A percentile compares a stretch with the other conserved stretches of the same genome.
Conservation (phyloP, 1,140 invertebrate species). For the Pissodes strobi region DNA sequence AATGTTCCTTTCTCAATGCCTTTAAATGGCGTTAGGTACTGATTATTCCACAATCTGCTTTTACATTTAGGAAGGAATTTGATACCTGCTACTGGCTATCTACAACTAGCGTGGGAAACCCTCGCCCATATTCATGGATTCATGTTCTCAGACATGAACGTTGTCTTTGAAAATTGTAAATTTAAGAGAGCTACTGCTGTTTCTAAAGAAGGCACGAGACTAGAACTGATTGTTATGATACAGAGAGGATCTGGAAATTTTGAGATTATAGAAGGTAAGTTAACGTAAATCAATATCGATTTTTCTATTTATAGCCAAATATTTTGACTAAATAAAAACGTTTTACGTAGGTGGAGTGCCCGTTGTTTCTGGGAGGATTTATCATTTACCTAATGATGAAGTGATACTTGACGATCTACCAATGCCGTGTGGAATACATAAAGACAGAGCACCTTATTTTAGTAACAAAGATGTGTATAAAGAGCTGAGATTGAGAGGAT, state of each 20-base stretch:
- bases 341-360: constrained; percentile 60
- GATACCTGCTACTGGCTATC: constrained; percentile 87
- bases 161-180: constrained; percentile 85
- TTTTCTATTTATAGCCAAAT: too few relatives aligned
- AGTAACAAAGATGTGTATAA: constrained; percentile 84
- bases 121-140: constrained; percentile 76
- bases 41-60: too few relatives aligned
- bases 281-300: not conserved
- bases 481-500: constrained; percentile 86
- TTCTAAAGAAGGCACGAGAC: constrained; percentile 66
- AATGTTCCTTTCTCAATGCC: too few relatives aligned
- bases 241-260: constrained; percentile 81
- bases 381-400: not conserved
- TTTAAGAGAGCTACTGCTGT: constrained; percentile 84
- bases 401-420: not conserved
- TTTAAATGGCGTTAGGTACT: too few relatives aligned
- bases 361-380: constrained; percentile 70
- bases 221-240: constrained; percentile 76
- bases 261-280: constrained; percentile 62
- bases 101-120: constrained; percentile 87
- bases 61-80: constrained; percentile 75
- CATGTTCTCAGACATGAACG: constrained; percentile 71
- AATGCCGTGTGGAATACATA: not conserved
- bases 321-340: too few relatives aligned
- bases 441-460: not conserved